Conservation (phyloP, 2,888 invertebrate genomes). For the Cerceris ruficornis region DNA sequence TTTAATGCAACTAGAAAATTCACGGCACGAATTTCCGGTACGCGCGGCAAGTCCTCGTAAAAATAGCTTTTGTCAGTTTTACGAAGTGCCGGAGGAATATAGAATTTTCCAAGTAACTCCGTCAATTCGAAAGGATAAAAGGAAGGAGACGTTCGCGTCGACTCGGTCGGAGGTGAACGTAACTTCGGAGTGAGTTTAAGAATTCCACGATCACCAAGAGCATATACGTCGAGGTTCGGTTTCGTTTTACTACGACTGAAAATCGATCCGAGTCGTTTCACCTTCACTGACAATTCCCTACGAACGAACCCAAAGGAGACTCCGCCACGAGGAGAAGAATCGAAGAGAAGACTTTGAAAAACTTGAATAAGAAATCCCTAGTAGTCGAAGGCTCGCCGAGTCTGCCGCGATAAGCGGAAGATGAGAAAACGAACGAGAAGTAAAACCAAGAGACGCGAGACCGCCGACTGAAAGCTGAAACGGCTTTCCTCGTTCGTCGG, state of each 20-base stretch:
- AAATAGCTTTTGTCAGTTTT: background rate
- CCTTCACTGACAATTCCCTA: no score
- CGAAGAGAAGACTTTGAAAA: no score
- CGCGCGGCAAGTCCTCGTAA: background rate
- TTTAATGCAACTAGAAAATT: background rate
- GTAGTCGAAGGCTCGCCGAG: background rate
- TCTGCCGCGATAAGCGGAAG: constrained; percentile 4
- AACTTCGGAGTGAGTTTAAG: no score
- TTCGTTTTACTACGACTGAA: no score
- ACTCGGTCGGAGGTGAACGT: no score
- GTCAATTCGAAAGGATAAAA: background rate
- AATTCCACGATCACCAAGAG: no score
- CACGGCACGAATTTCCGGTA: background rate
- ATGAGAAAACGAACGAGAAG: constrained; percentile 65
- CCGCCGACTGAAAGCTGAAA: constrained; percentile 29
- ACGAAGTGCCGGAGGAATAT: background rate
- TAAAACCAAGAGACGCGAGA: constrained; percentile 59
- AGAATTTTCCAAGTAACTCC: no score
- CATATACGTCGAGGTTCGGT: no score
- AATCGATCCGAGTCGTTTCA: no score
- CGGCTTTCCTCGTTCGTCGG: constrained; percentile 24
- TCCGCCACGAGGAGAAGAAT: no score
- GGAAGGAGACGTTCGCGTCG: background rate
- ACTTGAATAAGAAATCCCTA: no score
- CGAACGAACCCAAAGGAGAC: no score